Percentiles rank a stretch among this genome's conserved stretches.
phyloP scores from a whole-genome alignment of 2,888 invertebrate genomes.

The Cheilosia soror region DNA sequence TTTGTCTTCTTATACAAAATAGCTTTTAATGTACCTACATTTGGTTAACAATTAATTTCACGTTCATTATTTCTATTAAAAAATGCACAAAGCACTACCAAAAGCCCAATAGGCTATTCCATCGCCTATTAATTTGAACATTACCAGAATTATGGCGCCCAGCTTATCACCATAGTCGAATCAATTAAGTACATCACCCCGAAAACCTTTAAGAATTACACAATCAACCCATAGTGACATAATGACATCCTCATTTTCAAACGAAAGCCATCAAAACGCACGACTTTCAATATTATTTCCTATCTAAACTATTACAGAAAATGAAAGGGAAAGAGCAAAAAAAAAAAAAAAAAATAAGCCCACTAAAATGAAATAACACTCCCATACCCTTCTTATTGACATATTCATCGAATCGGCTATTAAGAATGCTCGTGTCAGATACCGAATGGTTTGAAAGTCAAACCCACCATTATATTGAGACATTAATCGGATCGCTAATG shows the following conservation, averaged over 20 bases:
- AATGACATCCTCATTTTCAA: conserved; percentile 1
- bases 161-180: no score
- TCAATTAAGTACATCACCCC: not conserved
- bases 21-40: no score
- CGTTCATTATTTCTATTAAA: no score
- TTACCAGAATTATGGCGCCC: no score
- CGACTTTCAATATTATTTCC: conserved; percentile 14
- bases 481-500: conserved; percentile 62
- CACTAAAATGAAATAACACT: conserved; percentile 23
- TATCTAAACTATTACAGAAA: conserved; percentile 20
- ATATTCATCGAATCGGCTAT: conserved; percentile 16
- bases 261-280: conserved; percentile 11
- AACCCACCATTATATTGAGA: conserved; percentile 50
- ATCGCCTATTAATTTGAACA: no score
- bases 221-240: conserved; percentile 28
- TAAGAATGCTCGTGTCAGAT: conserved; percentile 50
- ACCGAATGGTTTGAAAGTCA: conserved; percentile 51
- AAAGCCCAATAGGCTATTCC: no score
- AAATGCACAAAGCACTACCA: no score
- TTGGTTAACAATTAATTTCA: no score
- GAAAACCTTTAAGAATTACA: not conserved
- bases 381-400: conserved; percentile 1
- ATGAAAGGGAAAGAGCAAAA: no score
- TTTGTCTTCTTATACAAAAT: no score
- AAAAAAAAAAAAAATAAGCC: not conserved